A percentile compares a stretch with the other conserved stretches of the same genome.
phyloP scores from a whole-genome alignment of 2,888 invertebrate genomes.

The Trissolcus brochymenae region DNA sequence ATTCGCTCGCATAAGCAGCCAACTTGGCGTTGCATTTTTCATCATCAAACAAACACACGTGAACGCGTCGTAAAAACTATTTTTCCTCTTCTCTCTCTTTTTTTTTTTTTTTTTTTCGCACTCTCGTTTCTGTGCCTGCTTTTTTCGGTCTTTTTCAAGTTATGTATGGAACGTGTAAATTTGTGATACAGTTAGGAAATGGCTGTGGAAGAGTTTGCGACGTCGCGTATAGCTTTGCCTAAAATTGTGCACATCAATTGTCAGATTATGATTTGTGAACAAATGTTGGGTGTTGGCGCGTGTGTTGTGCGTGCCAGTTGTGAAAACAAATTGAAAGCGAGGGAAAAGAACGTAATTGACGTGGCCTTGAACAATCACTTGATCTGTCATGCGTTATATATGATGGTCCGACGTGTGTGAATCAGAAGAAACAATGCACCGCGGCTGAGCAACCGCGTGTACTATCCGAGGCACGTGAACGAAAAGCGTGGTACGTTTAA shows the following conservation, averaged over 20 bases:
- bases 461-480: constrained; percentile 39
- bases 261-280: constrained; percentile 1
- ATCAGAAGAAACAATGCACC: constrained; percentile 47
- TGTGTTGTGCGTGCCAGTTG: not conserved
- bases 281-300: not conserved
- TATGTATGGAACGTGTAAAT: constrained; percentile 46
- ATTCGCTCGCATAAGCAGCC: constrained; percentile 18
- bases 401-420: constrained; percentile 28
- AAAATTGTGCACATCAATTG: constrained; percentile 32
- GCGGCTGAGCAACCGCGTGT: constrained; percentile 33
- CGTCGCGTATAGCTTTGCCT: constrained; percentile 23
- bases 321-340: not conserved
- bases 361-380: constrained; percentile 29
- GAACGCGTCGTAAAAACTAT: constrained; percentile 28
- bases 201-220: constrained; percentile 31
- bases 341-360: constrained; percentile 7
- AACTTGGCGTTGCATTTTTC: constrained; percentile 39
- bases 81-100: too few relatives aligned
- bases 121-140: constrained; percentile 7
- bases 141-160: constrained; percentile 34
- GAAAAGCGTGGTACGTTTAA: constrained; percentile 46
- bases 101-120: not conserved
- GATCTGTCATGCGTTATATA: constrained; percentile 20
- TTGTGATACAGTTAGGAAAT: constrained; percentile 40
- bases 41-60: constrained; percentile 21